Conservation (phyloP, 2,888 invertebrate genomes). For the Abrostola tripartita region DNA sequence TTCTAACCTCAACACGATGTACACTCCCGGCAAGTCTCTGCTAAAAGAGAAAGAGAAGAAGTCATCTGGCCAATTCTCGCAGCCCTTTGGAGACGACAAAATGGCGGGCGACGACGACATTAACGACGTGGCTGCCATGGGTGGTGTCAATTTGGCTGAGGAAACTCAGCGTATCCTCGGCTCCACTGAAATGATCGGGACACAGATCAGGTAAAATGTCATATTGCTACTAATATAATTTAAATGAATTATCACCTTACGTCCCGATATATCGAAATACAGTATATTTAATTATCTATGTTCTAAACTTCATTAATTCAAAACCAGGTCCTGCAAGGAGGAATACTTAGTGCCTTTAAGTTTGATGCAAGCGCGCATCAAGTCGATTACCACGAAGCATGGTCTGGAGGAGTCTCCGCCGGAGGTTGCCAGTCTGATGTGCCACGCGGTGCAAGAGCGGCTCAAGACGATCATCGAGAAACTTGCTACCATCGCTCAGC, state of each 20-base stretch:
- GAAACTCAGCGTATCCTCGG: conserved; percentile 98
- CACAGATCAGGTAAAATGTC: conserved; percentile 91
- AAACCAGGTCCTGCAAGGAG: conserved; percentile 94
- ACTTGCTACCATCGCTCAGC: conserved; percentile 97
- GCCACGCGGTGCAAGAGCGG: conserved; percentile 98
- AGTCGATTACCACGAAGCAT: conserved; percentile 91
- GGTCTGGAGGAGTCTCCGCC: conserved; percentile 95
- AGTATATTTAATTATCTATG: too few relatives aligned
- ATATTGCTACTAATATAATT: neutral
- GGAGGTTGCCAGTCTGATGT: conserved; percentile 96
- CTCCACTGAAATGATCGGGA: conserved; percentile 95
- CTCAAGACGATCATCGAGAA: conserved; percentile 97
- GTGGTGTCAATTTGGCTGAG: conserved; percentile 98
- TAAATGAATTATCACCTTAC: neutral
- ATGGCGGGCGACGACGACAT: conserved; percentile 97
- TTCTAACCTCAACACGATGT: conserved; percentile 74
- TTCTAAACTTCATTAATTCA: neutral
- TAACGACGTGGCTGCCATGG: conserved; percentile 99
- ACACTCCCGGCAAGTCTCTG: conserved; percentile 88
- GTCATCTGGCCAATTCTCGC: conserved; percentile 73
- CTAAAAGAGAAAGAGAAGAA: conserved; percentile 94
- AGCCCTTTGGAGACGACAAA: conserved; percentile 82
- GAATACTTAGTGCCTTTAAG: conserved; percentile 95
- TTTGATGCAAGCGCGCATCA: conserved; percentile 93
- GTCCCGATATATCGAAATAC: too few relatives aligned